Base-by-base conservation (phyloP, 2,113 vertebrate species). In the Suncus etruscus region DNA sequence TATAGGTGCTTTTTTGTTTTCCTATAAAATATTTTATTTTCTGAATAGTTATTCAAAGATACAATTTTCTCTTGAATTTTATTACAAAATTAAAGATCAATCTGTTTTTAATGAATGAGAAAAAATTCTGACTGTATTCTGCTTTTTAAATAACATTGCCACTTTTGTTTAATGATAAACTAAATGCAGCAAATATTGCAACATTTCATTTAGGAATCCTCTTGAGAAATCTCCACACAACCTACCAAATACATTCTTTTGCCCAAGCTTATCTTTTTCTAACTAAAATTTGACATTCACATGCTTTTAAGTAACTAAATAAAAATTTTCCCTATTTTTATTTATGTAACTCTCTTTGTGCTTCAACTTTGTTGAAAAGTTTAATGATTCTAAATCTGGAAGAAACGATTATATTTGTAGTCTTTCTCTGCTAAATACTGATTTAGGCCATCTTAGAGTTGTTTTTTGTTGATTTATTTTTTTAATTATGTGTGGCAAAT, bases 161-260 rank as follows among this genome's bases (percentile, higher is more conserved):
- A 68, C 31, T 86, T 78, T 78, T 81, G 88, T 86, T 94, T 95
- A 96, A 95, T 95, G 93, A 92, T 94, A 94, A 96, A 94, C 94
- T 78, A 65, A 75, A 58, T 94, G 92, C 77, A 80, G 76, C 76
- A 93, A 92, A 86, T 90, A 87, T 96, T 96, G 54, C 95, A 78
- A 94, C 92, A 96, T 85, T 70, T 89, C 31, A 45, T 83, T 76
- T 86, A 50, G 79, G 31, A 78, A 8, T 14, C 39, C 83, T 92
- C 86, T 95, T 96, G 83, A 86, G 95, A 94, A 96, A 96, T 94
- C 61, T 65, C 83, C 63, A 54, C 1, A 32, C 25, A 58, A 83
- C 12, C 75, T 91, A 58, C 74, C 74, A 87, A 90, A n/a, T 77
- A 14, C 6, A 68, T 83, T 85, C 70, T 78, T 10, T 77, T 92